A percentile compares a stretch with the other conserved stretches of the same genome.
These are phyloP conservation scores for Athene noctua DNA, from an alignment of 2,113 vertebrate genomes.

Conservation along the genomic window DNA sequence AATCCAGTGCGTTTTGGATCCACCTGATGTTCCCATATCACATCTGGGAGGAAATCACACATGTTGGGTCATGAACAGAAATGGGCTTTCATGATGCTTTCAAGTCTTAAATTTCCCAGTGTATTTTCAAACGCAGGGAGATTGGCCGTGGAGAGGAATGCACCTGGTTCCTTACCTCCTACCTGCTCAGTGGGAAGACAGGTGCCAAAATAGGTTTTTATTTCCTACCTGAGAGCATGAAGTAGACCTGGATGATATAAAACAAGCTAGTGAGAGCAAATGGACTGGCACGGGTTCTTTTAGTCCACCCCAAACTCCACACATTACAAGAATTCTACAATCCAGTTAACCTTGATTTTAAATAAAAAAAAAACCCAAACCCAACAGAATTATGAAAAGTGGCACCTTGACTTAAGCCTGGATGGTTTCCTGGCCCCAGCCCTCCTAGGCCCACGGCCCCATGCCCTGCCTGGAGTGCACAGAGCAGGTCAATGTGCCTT, in stretches of 20 bases:
- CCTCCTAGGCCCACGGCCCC: not conserved
- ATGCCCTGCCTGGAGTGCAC: not conserved
- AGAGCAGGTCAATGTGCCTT: not conserved
- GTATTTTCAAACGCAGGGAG: not conserved
- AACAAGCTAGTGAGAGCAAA: not conserved
- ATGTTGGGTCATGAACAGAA: not conserved
- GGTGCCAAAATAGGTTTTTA: not conserved
- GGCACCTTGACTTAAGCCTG: not conserved
- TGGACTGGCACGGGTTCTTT: not conserved
- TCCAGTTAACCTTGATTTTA: not conserved
- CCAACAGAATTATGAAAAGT: not conserved
- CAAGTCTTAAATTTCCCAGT: not conserved
- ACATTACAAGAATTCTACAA: not conserved
- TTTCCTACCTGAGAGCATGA: not conserved
- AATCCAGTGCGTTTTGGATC: not conserved
- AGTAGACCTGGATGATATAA: not conserved
- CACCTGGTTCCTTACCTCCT: not conserved
- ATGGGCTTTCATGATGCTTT: not conserved
- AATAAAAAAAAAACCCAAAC: not conserved
- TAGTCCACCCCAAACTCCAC: not conserved
- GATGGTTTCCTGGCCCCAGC: not conserved
- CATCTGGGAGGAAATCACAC: fast-evolving
- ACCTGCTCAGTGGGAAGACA: not conserved
- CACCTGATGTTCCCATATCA: fast-evolving
- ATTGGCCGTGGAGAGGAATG: fast-evolving